Base-by-base conservation (phyloP, 2,888 invertebrate species). In the Clepsis dumicolana region DNA sequence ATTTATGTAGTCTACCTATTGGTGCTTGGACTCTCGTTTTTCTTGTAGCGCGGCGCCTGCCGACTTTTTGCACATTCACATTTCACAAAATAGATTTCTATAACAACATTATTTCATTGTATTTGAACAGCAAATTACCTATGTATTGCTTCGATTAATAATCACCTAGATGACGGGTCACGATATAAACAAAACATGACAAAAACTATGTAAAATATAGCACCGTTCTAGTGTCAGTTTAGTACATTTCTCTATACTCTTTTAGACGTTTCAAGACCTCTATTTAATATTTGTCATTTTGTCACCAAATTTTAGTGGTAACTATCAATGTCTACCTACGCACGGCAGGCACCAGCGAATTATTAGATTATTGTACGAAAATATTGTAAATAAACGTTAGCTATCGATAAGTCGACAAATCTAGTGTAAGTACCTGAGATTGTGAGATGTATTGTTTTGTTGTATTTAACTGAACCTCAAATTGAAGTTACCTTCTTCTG, bases 401-500 rank as follows among this genome's bases (percentile, higher is more conserved):
- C 18, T 63, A 38, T 54, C 64, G 41, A 44, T 52, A 66, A 70
- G 66, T 57, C 27, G 38, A 71, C 71, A 72, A 74, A 72, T 75
- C 74, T 86, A 86, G 84, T 64, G 78, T 86, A 84, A 86, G 88
- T 87, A 87, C 83, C 86, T 84, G 86, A 85, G 78, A 77, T 80
- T 79, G 71, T 73, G 72, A 70, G 64, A 74, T 72, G 74, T 73
- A 65, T 65, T 62, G 66, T 62, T 62, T 61, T 27, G 66, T 66
- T 66, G 60, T 61, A 21, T 10, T 48, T 48, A 12, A 16, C 5
- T 21, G 18, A 18, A 48, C 48, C 41, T 14, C 1, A 21, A 48
- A 21, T 1, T 21, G 48, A 48, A 48, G 48, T 8, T 5, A 8
- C 48, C 18, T 2, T 21, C 48, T 48, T 18, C 41, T 8, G 18